Base-by-base conservation (phyloP, 2,888 invertebrate genomes). In the Papilio demoleus region DNA sequence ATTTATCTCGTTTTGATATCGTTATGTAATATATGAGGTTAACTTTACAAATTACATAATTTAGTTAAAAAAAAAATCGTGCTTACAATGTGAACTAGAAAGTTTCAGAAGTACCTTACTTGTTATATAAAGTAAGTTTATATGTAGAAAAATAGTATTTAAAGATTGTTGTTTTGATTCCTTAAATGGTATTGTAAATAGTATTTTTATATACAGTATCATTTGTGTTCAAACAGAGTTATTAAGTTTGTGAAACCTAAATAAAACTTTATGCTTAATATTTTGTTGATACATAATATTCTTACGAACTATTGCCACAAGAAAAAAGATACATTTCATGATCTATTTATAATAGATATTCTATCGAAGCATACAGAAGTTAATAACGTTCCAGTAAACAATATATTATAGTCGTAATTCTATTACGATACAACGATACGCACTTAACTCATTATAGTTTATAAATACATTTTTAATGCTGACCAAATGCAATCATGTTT, bases 401-500 rank as follows among this genome's bases (percentile, higher is more conserved):
- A 58, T 65, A 42, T 34, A 14, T 38, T 64, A 64, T 40, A n/a
- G 19, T 27, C 38, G 24, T 60, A 58, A 45, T 68, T 58, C 56
- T 62, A 56, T 56, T 19, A 17, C 38, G 12, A 58, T 36, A 31
- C 11, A 50, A 61, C 40, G 22, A 42, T 68, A 50, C 22, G 34
- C 56, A 50, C 63, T 64, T 68, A 59, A 68, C 34, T 53, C 61
- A 53, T 40, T 61, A 53, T 53, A 24, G 45, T 40, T 58, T 62
- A 17, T 42, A 62, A 59, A 62, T 62, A 62, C 22, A 67, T 45
- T 19, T 38, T 67, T 62, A 62, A 27, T 61, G 27, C 47, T 27
- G 19, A 14, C 62, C 67, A 45, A 69, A 45, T 36, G 36, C 61
- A 65, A 58, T 69, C 24, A 69, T 65, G 53, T 60, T 65, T 65